phyloP scores from a whole-genome alignment of 2,888 invertebrate species.

The Chrysolina haemoptera region DNA sequence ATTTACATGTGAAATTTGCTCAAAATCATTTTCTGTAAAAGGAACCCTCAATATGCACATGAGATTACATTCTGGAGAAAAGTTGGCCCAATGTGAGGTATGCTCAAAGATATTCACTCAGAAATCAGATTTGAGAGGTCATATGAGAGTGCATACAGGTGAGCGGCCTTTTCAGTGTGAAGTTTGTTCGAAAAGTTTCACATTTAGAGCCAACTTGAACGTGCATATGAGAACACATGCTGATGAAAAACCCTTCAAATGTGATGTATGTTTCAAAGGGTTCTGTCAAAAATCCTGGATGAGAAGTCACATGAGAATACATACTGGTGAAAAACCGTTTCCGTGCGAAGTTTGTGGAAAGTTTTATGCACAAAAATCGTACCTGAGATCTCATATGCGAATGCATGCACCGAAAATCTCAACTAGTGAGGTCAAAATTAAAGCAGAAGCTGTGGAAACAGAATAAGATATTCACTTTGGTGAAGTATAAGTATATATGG shows the following conservation, averaged over 20 bases:
- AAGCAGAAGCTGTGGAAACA: too few species aligned
- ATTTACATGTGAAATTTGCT: not conserved
- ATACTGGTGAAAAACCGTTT: slow-evolving; percentile 11
- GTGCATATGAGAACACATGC: slow-evolving; percentile 13
- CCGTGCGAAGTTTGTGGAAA: not conserved
- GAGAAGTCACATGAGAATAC: slow-evolving; percentile 14
- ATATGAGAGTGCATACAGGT: slow-evolving; percentile 8
- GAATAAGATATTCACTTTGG: too few species aligned
- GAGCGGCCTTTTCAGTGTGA: slow-evolving; percentile 6
- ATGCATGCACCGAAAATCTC: not conserved
- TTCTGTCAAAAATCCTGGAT: slow-evolving; percentile 12
- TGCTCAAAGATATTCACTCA: not conserved
- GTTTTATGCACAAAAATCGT: not conserved
- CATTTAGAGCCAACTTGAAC: not conserved
- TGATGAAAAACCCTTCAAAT: not conserved
- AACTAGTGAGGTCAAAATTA: too few species aligned
- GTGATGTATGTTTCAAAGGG: slow-evolving; percentile 7
- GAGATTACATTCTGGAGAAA: slow-evolving; percentile 10
- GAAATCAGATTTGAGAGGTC: slow-evolving; percentile 1
- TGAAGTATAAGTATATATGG: too few species aligned
- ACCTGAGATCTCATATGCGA: slow-evolving; percentile 12
- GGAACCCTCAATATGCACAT: not conserved
- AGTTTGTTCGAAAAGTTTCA: slow-evolving; percentile 14
- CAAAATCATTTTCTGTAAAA: not conserved
- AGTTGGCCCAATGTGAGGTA: not conserved